Evolutionary conservation across 1,140 invertebrate genomes (phyloP).

Genomic region (Philopotamus ludificatus): DNA sequence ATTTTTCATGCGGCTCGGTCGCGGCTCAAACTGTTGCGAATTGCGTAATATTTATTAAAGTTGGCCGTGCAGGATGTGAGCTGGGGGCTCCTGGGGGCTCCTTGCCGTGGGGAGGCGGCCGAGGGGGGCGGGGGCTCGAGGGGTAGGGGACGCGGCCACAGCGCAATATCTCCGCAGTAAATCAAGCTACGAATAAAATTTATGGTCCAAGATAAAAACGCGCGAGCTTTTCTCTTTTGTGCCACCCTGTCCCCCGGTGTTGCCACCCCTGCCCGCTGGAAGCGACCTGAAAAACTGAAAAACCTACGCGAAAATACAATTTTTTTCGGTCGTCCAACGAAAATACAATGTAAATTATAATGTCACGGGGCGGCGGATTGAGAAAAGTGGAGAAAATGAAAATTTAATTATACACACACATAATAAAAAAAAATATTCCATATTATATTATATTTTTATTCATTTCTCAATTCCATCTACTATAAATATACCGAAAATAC

Average conservation of each 20-base stretch:
- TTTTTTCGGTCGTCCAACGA: too few relatives aligned
- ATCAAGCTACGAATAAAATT: conserved; percentile 62
- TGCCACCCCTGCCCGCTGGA: neutral
- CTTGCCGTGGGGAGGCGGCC: conserved; percentile 9
- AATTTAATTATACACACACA: too few relatives aligned
- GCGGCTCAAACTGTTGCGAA: conserved; percentile 2
- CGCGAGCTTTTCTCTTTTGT: conserved; percentile 60
- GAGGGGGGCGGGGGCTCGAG: neutral
- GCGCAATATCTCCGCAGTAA: conserved; percentile 58
- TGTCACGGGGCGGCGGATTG: too few relatives aligned
- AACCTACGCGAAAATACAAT: conserved; percentile 5
- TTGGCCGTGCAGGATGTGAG: conserved; percentile 17
- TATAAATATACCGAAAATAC: too few relatives aligned
- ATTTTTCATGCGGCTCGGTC: too few relatives aligned
- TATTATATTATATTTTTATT: too few relatives aligned
- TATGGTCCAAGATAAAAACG: conserved; percentile 61
- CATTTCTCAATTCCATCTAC: too few relatives aligned
- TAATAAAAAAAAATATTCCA: too few relatives aligned
- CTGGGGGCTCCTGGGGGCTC: conserved; percentile 17
- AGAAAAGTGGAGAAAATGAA: too few relatives aligned
- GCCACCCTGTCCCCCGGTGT: conserved; percentile 23
- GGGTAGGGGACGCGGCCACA: conserved; percentile 54
- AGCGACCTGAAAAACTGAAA: conserved; percentile 16
- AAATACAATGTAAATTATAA: too few relatives aligned
- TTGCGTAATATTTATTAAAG: conserved; percentile 27